These are phyloP conservation scores for Cheilosia urbana DNA, from an alignment of 2,888 invertebrate species.

Conservation along the genomic window DNA sequence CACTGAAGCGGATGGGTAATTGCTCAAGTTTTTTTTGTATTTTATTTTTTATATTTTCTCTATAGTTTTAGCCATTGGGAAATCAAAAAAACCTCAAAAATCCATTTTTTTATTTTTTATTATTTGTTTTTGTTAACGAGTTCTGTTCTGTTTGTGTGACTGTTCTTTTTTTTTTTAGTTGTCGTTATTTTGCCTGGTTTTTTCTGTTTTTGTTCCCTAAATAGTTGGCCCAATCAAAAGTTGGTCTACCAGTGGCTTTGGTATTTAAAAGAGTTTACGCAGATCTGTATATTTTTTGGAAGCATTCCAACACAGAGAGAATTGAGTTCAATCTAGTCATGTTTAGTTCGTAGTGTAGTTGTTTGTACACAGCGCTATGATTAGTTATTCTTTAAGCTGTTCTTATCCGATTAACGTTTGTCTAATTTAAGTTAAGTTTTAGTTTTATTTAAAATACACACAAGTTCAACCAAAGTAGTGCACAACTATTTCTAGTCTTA, in stretches of 20 bases:
- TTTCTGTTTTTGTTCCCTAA: neutral
- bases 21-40: conserved; percentile 1
- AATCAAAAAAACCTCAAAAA: neutral
- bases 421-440: conserved; percentile 2
- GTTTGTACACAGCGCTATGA: neutral
- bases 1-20: conserved; percentile 49
- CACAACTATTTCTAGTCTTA: conserved; percentile 28
- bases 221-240: neutral
- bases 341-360: conserved; percentile 43
- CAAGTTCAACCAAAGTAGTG: neutral
- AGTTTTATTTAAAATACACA: neutral
- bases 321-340: conserved; percentile 74
- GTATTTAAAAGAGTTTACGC: conserved; percentile 9
- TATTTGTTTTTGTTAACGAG: neutral
- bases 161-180: conserved; percentile 1
- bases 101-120: conserved; percentile 11
- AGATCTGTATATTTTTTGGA: conserved; percentile 62
- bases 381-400: neutral
- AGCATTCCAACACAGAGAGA: conserved; percentile 56
- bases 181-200: conserved; percentile 11
- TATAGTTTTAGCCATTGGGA: conserved; percentile 56
- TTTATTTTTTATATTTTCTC: neutral
- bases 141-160: conserved; percentile 1
- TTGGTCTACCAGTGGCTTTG: conserved; percentile 35
- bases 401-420: neutral